These are phyloP conservation scores for Odontomyia ornata DNA, from an alignment of 2,888 invertebrate species.

Conservation along the genomic window DNA sequence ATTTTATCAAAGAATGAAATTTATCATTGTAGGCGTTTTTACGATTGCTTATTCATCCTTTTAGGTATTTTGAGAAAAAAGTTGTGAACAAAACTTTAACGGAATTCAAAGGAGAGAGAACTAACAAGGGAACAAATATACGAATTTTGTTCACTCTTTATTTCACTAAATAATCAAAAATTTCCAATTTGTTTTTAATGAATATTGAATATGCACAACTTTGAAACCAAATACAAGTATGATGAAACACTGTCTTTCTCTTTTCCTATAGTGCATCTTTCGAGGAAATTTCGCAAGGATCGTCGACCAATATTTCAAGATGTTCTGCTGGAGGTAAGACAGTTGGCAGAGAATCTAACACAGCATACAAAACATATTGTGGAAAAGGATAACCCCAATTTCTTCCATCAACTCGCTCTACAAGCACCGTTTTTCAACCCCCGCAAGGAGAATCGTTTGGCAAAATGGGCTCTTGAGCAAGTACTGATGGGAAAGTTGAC, in stretches of 20 bases:
- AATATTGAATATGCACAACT: too few species aligned
- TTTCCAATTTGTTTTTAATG: too few species aligned
- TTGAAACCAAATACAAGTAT: too few species aligned
- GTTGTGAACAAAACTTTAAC: too few species aligned
- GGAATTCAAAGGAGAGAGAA: too few species aligned
- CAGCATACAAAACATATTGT: slow-evolving; percentile 61
- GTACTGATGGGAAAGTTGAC: slow-evolving; percentile 66
- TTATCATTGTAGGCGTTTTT: too few species aligned
- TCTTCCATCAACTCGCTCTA: slow-evolving; percentile 60
- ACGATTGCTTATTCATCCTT: too few species aligned
- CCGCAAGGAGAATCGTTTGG: slow-evolving; percentile 62
- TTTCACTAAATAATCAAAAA: too few species aligned
- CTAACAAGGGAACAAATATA: too few species aligned
- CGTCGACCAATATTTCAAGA: slow-evolving; percentile 20
- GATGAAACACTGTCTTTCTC: neutral
- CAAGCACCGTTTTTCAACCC: slow-evolving; percentile 61
- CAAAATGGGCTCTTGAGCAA: slow-evolving; percentile 66
- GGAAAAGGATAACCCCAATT: slow-evolving; percentile 60
- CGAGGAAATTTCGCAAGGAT: neutral
- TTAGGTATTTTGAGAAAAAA: too few species aligned
- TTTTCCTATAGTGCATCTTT: neutral
- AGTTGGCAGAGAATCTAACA: slow-evolving; percentile 62
- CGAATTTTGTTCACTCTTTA: too few species aligned
- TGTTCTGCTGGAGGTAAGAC: slow-evolving; percentile 58
- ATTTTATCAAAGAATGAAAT: too few species aligned